Conservation (phyloP, 2,888 invertebrate genomes). For the Spisula subtruncata region DNA sequence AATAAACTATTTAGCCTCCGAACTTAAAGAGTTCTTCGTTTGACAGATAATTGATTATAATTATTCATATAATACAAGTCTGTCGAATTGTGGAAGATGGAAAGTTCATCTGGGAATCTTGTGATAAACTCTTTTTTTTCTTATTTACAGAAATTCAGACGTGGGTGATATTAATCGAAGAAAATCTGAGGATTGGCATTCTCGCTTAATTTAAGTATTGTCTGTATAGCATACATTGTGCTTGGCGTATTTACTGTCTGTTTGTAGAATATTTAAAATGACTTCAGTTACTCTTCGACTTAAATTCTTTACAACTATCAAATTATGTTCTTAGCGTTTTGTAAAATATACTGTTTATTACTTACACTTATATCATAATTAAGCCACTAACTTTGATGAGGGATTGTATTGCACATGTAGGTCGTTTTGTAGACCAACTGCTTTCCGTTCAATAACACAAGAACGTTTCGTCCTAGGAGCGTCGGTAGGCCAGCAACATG, state of each 20-base stretch:
- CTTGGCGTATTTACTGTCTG: not conserved
- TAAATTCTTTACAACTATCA: too few species aligned
- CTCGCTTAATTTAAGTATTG: not conserved
- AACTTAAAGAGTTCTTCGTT: slow-evolving; percentile 6
- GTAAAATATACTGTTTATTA: too few species aligned
- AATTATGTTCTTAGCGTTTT: too few species aligned
- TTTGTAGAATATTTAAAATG: not conserved
- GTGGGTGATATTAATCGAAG: not conserved
- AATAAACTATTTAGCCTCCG: not conserved
- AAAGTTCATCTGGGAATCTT: not conserved
- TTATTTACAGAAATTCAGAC: not conserved
- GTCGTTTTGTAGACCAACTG: too few species aligned
- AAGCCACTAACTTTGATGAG: too few species aligned
- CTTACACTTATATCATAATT: too few species aligned
- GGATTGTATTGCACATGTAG: too few species aligned
- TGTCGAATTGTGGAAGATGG: not conserved
- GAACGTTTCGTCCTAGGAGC: too few species aligned
- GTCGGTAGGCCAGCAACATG: too few species aligned
- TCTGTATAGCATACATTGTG: not conserved
- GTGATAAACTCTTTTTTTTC: not conserved
- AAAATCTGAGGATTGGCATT: not conserved
- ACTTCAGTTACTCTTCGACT: too few species aligned
- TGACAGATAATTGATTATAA: slow-evolving; percentile 7
- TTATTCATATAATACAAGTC: slow-evolving; percentile 11
- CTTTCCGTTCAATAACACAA: too few species aligned